Evolutionary conservation across 1,140 invertebrate species (phyloP), one percentile per base, ranked within the genome.

Genomic region (Pseudomyrmex pallidus): DNA sequence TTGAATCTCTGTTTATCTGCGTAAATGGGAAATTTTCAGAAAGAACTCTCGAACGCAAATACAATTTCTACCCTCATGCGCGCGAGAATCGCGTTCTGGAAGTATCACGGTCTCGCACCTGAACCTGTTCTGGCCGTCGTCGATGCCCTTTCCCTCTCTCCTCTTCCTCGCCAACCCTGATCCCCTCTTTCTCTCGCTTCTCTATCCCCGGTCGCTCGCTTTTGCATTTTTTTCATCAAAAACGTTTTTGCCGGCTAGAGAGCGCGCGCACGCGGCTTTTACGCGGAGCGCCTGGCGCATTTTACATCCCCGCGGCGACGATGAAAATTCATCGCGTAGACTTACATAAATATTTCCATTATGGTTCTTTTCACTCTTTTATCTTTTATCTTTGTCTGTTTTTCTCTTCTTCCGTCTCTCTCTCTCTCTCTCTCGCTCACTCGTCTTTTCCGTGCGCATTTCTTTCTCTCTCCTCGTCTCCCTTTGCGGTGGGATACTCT

Each of bases 201-300:
- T 52, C 82, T 12, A 35, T 57, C 44, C 48, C 25, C 50, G 25
- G 9, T 57, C 56, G 22, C 62, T 72, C 66, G 74, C 83, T 84
- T 88, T 88, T 88, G 77, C 77, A 87, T 85, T 88, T 88, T 87
- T 88, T 88, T 88, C 83, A 88, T 88, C 83, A 85, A 88, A 83
- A 88, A 85, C 86, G 83, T 88, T 88, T 87, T 70, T 61, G 61
- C 68, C 25, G 52, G 25, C 83, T 63, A 50, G 70, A 74, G 76
- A 85, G 86, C 64, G 56, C 64, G 56, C 59, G 56, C 57, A 46
- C 74, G 72, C 50, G 66, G 50, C 72, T 74, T 59, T 77, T 61
- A 20, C 59, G 62, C 50, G 84, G 73, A 74, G 48, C 15, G 62
- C 7, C 83, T 62, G 73, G 76, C 62, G 67, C 86, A 82, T 88